Base-by-base conservation (phyloP, 2,888 invertebrate species). In the Pollenia griseotomentosa region DNA sequence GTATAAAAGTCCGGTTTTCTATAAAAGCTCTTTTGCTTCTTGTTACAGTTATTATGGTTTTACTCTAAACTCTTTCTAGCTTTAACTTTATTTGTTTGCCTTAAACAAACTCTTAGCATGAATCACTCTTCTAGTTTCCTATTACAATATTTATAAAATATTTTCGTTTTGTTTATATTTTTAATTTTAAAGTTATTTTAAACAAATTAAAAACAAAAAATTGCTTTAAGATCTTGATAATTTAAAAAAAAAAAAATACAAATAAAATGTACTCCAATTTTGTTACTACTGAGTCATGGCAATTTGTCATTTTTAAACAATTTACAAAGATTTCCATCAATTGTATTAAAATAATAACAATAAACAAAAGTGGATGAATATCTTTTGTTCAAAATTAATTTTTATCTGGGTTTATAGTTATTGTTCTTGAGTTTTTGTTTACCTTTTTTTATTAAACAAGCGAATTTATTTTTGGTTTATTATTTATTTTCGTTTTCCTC, bases 281-380 rank as follows among this genome's bases (percentile, higher is more conserved):
- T 46, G 53, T 70, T 40, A 23, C 66, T 16, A 70, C 55, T 86
- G 84, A 87, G 81, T 84, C 84, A 84, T 74, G 73, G 44, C 73
- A 81, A 82, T 82, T 87, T 87, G 84, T 87, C 84, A 84, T 84
- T 74, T 66, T 61, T 23, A 51, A 78, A 63, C 44, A 61, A 83
- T 77, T 84, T 74, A 87, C 68, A 81, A 81, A 57, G 84, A 84
- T 87, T 84, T 78, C 79, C 81, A 84, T 87, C 78, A 81, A 87
- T 83, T 83, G 71, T 51, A 51, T 40, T 55, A 63, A 42, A 79
- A 86, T 66, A 16, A 48, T 65, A 61, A 42, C 33, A 33, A 33
- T 33, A 33, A 33, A 33, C 33, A 40, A 66, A 73, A 55, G 46
- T 23, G 40, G 70, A 48, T 71, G 53, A 66, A 11, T 66, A 66